Percentiles rank a stretch among this genome's conserved stretches.
These are phyloP conservation scores for Premnoplex brunnescens DNA, from an alignment of 2,797 vertebrate species.

Conservation along the genomic window DNA sequence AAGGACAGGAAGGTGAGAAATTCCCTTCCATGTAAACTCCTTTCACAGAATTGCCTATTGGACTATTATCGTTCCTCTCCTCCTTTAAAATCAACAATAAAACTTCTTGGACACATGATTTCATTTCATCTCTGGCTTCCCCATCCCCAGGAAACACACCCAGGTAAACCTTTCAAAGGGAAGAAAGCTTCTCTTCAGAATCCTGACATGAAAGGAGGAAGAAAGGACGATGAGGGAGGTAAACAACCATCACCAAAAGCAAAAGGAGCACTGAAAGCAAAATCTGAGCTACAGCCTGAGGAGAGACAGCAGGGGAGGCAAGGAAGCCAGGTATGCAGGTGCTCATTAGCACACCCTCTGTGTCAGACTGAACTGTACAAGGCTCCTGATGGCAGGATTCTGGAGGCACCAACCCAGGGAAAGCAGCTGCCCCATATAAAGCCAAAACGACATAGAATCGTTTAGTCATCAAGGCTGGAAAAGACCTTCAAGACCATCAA, in stretches of 20 bases:
- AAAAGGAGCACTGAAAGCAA: not conserved
- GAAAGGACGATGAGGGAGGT: rapidly evolving
- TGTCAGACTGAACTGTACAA: not conserved
- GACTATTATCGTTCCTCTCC: not conserved
- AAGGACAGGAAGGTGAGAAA: not conserved
- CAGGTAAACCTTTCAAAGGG: not conserved
- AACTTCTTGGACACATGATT: not conserved
- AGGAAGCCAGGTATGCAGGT: not conserved
- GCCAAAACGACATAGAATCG: rapidly evolving
- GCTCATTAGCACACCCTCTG: not conserved
- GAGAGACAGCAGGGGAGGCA: not conserved
- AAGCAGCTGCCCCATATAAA: not conserved
- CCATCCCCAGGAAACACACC: not conserved
- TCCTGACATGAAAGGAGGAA: not conserved
- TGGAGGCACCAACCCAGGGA: not conserved
- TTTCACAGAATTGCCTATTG: not conserved
- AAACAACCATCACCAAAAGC: not conserved
- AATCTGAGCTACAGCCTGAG: not conserved
- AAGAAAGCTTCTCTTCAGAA: not conserved
- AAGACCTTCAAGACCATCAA: not conserved
- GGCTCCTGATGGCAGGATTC: not conserved
- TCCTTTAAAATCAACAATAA: not conserved
- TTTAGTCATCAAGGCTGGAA: not conserved
- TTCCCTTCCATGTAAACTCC: not conserved
- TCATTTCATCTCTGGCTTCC: not conserved